Percentiles rank a stretch among this genome's conserved stretches.
Evolutionary conservation across 2,888 invertebrate species (phyloP).

Genomic region (Hirtodrosophila alboralis): DNA sequence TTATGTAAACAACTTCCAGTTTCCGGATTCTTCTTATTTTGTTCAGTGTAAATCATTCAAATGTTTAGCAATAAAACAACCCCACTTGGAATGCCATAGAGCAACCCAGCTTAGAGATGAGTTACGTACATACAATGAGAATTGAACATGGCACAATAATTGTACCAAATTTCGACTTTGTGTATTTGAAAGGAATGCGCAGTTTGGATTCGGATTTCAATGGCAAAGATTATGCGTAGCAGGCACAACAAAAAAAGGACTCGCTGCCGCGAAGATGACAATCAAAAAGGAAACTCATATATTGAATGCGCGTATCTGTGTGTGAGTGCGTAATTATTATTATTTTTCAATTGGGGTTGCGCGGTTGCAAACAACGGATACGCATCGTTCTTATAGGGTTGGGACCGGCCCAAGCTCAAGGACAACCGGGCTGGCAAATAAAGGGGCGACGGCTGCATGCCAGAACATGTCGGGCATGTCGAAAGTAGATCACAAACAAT

Average conservation of each 20-base stretch:
- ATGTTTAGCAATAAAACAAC: slow-evolving; percentile 50
- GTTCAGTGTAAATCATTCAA: slow-evolving; percentile 38
- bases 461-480: slow-evolving; percentile 49
- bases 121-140: slow-evolving; percentile 40
- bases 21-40: not conserved
- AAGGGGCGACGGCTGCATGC: slow-evolving; percentile 51
- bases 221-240: slow-evolving; percentile 59
- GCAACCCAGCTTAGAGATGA: slow-evolving; percentile 48
- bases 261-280: slow-evolving; percentile 34
- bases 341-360: slow-evolving; percentile 61
- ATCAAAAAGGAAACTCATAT: slow-evolving; percentile 44
- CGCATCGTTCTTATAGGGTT: slow-evolving; percentile 53
- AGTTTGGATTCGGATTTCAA: slow-evolving; percentile 51
- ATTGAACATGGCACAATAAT: slow-evolving; percentile 46
- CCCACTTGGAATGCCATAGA: slow-evolving; percentile 35
- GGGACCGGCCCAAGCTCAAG: slow-evolving; percentile 55
- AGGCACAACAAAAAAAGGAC: slow-evolving; percentile 12
- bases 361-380: slow-evolving; percentile 47
- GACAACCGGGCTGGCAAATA: slow-evolving; percentile 43
- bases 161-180: slow-evolving; percentile 61
- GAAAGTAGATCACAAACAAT: slow-evolving; percentile 58
- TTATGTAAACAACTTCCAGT: not conserved
- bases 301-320: slow-evolving; percentile 16
- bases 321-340: slow-evolving; percentile 62
- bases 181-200: slow-evolving; percentile 49